Conservation (phyloP, 2,888 invertebrate species). For the Fissipunctia ypsillon region DNA sequence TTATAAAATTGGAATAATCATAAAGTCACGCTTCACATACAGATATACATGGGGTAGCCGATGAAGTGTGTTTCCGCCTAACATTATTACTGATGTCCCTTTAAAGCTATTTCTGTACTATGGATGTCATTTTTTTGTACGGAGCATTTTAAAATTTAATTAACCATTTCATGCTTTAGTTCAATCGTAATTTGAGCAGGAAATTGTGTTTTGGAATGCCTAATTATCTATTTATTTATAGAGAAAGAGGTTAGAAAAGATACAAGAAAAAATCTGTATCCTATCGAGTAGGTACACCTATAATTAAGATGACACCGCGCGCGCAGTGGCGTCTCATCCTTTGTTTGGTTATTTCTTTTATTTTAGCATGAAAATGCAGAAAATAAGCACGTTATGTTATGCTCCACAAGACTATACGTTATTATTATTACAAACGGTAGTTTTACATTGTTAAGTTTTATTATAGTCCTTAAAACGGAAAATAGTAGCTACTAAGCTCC, state of each 20-base stretch:
- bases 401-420: too few relatives aligned
- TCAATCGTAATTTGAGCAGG: slow-evolving; percentile 13
- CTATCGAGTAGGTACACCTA: background rate
- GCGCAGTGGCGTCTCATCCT: too few relatives aligned
- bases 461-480: too few relatives aligned
- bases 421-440: too few relatives aligned
- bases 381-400: too few relatives aligned
- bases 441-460: too few relatives aligned
- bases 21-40: slow-evolving; percentile 52
- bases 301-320: too few relatives aligned
- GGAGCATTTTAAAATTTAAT: slow-evolving; percentile 7
- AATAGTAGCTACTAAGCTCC: too few relatives aligned
- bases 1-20: slow-evolving; percentile 25
- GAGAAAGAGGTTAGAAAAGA: background rate
- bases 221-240: background rate
- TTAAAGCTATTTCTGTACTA: slow-evolving; percentile 31
- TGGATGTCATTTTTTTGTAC: slow-evolving; percentile 33
- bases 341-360: too few relatives aligned
- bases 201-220: background rate
- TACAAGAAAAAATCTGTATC: background rate
- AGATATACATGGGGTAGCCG: slow-evolving; percentile 67
- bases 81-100: slow-evolving; percentile 25
- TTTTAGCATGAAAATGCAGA: too few relatives aligned
- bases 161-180: slow-evolving; percentile 22
- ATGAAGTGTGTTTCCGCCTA: slow-evolving; percentile 76